Evolutionary conservation across 2,113 vertebrate species (phyloP).

Genomic region (Albula glossodonta): DNA sequence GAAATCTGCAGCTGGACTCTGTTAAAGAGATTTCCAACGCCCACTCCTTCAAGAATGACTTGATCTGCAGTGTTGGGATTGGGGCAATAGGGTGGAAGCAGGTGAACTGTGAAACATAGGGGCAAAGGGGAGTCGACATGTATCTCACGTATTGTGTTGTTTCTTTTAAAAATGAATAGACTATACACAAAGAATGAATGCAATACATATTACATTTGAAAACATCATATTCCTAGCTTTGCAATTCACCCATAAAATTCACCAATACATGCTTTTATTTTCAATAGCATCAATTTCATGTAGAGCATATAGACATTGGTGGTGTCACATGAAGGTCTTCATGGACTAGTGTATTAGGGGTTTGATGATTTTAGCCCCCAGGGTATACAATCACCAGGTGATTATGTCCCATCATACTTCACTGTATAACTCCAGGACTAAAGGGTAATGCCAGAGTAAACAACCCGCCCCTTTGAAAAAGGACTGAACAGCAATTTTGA

Average conservation of each 20-base stretch:
- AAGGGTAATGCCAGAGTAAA: neutral
- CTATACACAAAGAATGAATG: no score
- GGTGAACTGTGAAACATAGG: neutral
- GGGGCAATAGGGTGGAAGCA: neutral
- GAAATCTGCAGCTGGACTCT: slow-evolving; percentile 26
- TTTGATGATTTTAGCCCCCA: neutral
- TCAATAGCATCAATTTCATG: neutral
- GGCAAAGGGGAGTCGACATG: no score
- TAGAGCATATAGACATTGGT: neutral
- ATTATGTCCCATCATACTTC: neutral
- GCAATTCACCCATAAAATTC: neutral
- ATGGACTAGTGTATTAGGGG: neutral
- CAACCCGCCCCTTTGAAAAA: slow-evolving; percentile 6
- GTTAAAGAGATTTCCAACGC: slow-evolving; percentile 29
- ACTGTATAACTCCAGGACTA: neutral
- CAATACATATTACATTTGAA: no score
- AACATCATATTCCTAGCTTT: no score
- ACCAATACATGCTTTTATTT: neutral
- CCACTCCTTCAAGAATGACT: slow-evolving; percentile 21
- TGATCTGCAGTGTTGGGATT: neutral
- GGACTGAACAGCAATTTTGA: neutral
- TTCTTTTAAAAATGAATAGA: neutral
- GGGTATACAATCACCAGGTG: neutral
- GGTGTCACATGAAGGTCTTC: neutral
- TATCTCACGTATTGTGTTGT: neutral